These are phyloP conservation scores for Cynoglossus semilaevis DNA, from an alignment of 2,113 vertebrate genomes.

Conservation along the genomic window DNA sequence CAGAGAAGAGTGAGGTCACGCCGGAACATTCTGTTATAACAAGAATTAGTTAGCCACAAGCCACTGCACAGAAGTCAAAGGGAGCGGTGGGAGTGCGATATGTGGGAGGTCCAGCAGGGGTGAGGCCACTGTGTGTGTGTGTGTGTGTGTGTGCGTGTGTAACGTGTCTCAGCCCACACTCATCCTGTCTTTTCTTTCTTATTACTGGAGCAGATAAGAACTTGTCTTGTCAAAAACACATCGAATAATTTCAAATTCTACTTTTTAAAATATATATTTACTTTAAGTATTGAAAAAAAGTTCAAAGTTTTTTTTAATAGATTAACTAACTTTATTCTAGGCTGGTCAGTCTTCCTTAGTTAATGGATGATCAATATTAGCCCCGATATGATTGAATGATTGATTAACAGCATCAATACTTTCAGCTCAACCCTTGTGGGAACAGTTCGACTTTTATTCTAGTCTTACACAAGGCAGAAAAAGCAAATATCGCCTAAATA, in stretches of 20 bases:
- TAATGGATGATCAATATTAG: constrained; percentile 26
- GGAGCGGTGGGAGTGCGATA: constrained; percentile 60
- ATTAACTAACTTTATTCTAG: constrained; percentile 1
- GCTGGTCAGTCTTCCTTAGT: constrained; percentile 5
- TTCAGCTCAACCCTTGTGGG: constrained; percentile 13
- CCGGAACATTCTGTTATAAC: constrained; percentile 66
- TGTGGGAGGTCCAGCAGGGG: constrained; percentile 60
- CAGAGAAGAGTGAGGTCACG: constrained; percentile 63
- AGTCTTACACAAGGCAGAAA: constrained; percentile 13
- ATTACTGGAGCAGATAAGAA: constrained; percentile 36
- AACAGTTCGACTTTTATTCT: constrained; percentile 8
- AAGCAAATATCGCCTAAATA: background rate
- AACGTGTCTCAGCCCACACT: constrained; percentile 45
- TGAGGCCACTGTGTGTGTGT: constrained; percentile 43
- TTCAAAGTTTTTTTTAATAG: background rate
- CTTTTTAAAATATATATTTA: too few species aligned
- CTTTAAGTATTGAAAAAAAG: too few species aligned
- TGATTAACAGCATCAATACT: constrained; percentile 28
- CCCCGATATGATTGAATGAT: constrained; percentile 20
- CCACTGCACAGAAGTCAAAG: constrained; percentile 70
- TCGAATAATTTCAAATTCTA: too few species aligned
- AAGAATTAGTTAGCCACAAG: constrained; percentile 73
- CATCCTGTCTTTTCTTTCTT: constrained; percentile 37
- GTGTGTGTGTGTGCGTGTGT: constrained; percentile 35
- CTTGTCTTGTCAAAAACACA: too few species aligned